These are phyloP conservation scores for Etia nguti DNA, from an alignment of 2,113 vertebrate species.

Conservation along the genomic window DNA sequence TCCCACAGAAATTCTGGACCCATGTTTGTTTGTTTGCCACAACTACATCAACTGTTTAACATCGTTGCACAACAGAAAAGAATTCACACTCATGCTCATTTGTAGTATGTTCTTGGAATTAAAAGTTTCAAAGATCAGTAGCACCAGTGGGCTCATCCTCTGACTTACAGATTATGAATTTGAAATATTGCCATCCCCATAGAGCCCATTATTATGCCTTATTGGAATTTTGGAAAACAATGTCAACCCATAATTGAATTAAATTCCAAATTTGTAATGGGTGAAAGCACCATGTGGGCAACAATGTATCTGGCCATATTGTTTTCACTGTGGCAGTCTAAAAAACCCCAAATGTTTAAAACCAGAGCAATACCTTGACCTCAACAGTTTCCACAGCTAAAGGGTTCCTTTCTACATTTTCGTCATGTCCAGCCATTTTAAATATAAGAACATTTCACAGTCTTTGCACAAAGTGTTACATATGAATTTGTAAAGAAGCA, in stretches of 20 bases:
- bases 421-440: not conserved
- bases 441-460: not conserved
- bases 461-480: not conserved
- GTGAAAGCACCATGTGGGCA: not conserved
- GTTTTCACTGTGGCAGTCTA: not conserved
- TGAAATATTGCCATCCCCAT: slow-evolving; percentile 24
- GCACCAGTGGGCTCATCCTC: slow-evolving; percentile 15
- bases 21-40: not conserved
- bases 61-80: not conserved
- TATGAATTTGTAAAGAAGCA: not conserved
- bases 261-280: not conserved
- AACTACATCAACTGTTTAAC: not conserved
- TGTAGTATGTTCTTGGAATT: slow-evolving; percentile 27
- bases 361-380: not conserved
- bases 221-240: slow-evolving; percentile 4
- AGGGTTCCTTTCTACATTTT: not conserved
- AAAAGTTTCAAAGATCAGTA: slow-evolving; percentile 45
- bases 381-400: not conserved
- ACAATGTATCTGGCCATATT: not conserved
- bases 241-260: not conserved
- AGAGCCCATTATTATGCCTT: slow-evolving; percentile 1
- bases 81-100: not conserved
- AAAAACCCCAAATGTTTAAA: not conserved
- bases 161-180: slow-evolving; percentile 40
- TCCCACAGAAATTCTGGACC: not conserved